Evolutionary conservation across 1,140 invertebrate species (phyloP), one percentile per base, ranked within the genome.

Genomic region (Lysiphlebus fabarum): DNA sequence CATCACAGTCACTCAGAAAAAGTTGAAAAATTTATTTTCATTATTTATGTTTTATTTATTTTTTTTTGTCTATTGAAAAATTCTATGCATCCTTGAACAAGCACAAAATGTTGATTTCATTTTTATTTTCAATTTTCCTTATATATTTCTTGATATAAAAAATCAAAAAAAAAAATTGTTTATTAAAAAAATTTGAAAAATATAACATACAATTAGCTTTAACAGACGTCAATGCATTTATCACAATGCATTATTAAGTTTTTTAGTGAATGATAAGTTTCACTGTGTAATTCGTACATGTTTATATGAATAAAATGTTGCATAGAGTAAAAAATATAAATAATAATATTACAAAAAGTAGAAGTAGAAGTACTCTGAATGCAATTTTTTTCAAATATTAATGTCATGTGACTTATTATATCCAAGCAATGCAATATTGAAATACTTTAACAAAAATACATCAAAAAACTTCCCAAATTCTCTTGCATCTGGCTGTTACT

Each of bases 371-470:
- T 62, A 68, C 69, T 76, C 67, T 67, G 69, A 77, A 79, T 78
- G 77, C 75, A 77, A 79, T 79, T 77, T 73, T 74, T 76, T 78
- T 78, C 76, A 78, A 79, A 78, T 79, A 79, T 79, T 79, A 79
- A 79, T 78, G 76, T 79, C 77, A 78, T 74, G 76, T 78, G 77
- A 79, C 77, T 79, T 79, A 79, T 79, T 79, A 78, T 78, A 76
- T 76, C 71, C 68, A 64, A 75, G 72, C 70, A 69, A 69, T 75
- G 71, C 73, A 70, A 71, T 68, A 70, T 68, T 70, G 72, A 76
- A 70, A 26, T 26, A 26, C 17, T 26, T 26, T 26, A 26, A 26
- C 17, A 1, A 26, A 26, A 4, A 26, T 26, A 26, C 17, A 26
- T 26, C 17, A 4, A 45, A n/a, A n/a, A 5, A 14, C 47, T 11